Evolutionary conservation across 1,140 invertebrate species (phyloP).

Genomic region (Myzus persicae): DNA sequence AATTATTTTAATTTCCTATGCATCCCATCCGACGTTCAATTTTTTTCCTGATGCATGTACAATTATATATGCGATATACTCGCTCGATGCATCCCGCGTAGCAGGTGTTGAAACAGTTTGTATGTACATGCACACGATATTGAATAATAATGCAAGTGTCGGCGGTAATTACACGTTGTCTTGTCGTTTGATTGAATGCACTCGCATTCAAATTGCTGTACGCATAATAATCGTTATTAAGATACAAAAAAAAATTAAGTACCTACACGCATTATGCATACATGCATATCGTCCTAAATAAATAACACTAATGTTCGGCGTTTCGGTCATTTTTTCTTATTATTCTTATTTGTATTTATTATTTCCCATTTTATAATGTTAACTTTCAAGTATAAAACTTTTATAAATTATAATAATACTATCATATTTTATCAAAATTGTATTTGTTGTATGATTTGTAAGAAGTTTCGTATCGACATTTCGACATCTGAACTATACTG

Average conservation of each 20-base stretch:
- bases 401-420: background rate
- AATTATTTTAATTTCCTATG: conserved; percentile 50
- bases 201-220: conserved; percentile 5
- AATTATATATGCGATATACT: conserved; percentile 30
- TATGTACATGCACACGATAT: conserved; percentile 16
- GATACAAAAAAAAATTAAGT: background rate
- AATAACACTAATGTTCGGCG: background rate
- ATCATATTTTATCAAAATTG: background rate
- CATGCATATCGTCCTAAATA: background rate
- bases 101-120: conserved; percentile 41
- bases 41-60: background rate
- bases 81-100: conserved; percentile 25
- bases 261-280: background rate
- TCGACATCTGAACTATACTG: background rate
- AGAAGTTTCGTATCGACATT: background rate
- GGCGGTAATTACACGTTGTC: conserved; percentile 35
- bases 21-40: background rate
- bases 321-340: background rate
- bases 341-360: background rate
- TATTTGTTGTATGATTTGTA: background rate
- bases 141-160: conserved; percentile 52
- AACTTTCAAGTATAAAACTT: background rate
- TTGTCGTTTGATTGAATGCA: conserved; percentile 26
- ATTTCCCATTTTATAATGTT: background rate
- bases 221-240: conserved; percentile 33